These are phyloP conservation scores for Poicephalus meyeri DNA, from an alignment of 2,113 vertebrate species.

Conservation along the genomic window DNA sequence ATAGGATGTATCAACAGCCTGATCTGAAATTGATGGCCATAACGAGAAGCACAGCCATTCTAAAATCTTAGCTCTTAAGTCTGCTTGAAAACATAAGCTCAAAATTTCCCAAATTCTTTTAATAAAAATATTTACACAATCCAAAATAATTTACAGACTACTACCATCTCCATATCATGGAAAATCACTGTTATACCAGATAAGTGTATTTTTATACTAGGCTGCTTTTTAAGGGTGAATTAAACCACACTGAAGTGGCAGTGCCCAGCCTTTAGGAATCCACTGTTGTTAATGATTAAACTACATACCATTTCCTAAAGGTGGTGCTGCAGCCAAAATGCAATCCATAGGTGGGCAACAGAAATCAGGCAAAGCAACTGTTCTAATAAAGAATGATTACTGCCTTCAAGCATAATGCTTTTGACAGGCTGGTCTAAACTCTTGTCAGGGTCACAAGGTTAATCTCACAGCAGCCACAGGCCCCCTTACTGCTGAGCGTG, in stretches of 20 bases:
- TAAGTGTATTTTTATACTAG: background rate
- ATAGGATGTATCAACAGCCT: background rate
- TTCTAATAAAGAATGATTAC: slow-evolving; percentile 11
- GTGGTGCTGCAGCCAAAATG: slow-evolving; percentile 50
- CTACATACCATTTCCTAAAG: slow-evolving; percentile 31
- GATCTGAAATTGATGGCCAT: background rate
- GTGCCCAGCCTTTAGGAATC: background rate
- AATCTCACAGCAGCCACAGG: slow-evolving; percentile 51
- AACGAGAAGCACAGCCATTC: background rate
- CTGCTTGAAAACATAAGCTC: background rate
- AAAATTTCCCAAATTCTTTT: background rate
- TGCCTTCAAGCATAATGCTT: slow-evolving; percentile 33
- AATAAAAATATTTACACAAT: background rate
- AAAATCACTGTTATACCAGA: background rate
- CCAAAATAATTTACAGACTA: background rate
- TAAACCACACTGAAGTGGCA: background rate
- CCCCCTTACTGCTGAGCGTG: slow-evolving; percentile 37
- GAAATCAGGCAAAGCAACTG: slow-evolving; percentile 23
- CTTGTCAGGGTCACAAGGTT: slow-evolving; percentile 55
- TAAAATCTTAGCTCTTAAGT: background rate
- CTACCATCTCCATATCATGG: background rate
- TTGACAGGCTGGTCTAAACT: slow-evolving; percentile 53
- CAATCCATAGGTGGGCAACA: slow-evolving; percentile 6
- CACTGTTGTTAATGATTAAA: slow-evolving; percentile 31
- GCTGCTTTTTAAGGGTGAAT: background rate